Percentiles rank a stretch among this genome's conserved stretches.
Conservation (phyloP, 1,140 invertebrate genomes). For the Trachymyrmex septentrionalis region DNA sequence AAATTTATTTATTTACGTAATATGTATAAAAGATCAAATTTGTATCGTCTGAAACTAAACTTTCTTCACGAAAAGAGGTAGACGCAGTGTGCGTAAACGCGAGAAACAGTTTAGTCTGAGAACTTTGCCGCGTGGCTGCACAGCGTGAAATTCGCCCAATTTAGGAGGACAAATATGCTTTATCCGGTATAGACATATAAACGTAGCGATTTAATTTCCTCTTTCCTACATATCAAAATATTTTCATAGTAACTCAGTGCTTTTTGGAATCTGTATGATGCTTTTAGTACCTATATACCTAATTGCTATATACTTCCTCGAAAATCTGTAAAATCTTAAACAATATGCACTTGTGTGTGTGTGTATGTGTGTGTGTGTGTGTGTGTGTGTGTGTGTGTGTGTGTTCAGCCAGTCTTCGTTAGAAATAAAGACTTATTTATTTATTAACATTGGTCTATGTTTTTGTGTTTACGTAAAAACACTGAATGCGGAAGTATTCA, state of each 20-base stretch:
- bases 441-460: background rate
- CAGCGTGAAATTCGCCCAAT: conserved; percentile 18
- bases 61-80: background rate
- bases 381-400: too few species aligned
- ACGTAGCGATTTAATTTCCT: background rate
- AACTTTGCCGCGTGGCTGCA: conserved; percentile 25
- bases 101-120: conserved; percentile 7
- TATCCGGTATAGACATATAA: background rate
- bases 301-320: background rate
- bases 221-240: background rate
- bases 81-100: background rate
- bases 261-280: background rate
- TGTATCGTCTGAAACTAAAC: background rate
- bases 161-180: background rate
- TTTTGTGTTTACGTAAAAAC: background rate
- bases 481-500: background rate
- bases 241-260: background rate
- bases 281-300: too few species aligned
- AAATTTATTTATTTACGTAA: background rate
- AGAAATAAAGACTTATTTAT: background rate
- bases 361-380: too few species aligned
- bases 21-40: background rate
- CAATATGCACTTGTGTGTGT: background rate
- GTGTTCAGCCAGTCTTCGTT: background rate
- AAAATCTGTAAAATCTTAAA: background rate